Conservation (phyloP, 2,888 invertebrate genomes). For the Tiliacea citrago region DNA sequence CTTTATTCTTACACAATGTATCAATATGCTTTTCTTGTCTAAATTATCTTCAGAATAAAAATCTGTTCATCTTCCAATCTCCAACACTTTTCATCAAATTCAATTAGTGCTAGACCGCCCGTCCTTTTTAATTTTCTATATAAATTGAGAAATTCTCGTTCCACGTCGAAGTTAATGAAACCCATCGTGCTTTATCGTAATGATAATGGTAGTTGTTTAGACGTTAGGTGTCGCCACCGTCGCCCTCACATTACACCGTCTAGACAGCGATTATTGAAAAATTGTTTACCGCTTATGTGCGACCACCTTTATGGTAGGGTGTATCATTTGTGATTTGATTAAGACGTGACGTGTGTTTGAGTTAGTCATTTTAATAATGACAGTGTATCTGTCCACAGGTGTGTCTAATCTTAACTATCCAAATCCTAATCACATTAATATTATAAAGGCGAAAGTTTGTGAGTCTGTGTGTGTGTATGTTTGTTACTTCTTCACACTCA, state of each 20-base stretch:
- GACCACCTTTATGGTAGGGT: conserved; percentile 55
- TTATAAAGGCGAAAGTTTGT: too few species aligned
- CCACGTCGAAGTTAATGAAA: conserved; percentile 51
- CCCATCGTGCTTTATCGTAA: conserved; percentile 56
- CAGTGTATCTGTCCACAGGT: not conserved
- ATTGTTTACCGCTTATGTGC: conserved; percentile 69
- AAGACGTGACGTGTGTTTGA: conserved; percentile 13
- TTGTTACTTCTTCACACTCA: too few species aligned
- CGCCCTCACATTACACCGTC: conserved; percentile 74
- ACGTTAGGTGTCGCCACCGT: conserved; percentile 65
- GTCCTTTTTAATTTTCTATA: conserved; percentile 42
- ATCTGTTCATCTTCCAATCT: not conserved
- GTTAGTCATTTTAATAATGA: not conserved
- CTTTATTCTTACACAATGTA: not conserved
- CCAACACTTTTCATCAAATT: conserved; percentile 26
- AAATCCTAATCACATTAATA: too few species aligned
- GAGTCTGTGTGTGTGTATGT: too few species aligned
- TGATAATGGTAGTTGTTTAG: conserved; percentile 62
- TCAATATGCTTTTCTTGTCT: not conserved
- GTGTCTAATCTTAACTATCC: too few species aligned
- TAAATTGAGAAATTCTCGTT: conserved; percentile 42
- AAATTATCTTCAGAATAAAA: conserved; percentile 16
- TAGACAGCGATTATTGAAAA: conserved; percentile 75
- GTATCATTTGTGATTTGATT: conserved; percentile 58
- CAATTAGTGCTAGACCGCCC: conserved; percentile 32